phyloP scores from a whole-genome alignment of 2,113 vertebrate genomes.

The Pithys albifrons region DNA sequence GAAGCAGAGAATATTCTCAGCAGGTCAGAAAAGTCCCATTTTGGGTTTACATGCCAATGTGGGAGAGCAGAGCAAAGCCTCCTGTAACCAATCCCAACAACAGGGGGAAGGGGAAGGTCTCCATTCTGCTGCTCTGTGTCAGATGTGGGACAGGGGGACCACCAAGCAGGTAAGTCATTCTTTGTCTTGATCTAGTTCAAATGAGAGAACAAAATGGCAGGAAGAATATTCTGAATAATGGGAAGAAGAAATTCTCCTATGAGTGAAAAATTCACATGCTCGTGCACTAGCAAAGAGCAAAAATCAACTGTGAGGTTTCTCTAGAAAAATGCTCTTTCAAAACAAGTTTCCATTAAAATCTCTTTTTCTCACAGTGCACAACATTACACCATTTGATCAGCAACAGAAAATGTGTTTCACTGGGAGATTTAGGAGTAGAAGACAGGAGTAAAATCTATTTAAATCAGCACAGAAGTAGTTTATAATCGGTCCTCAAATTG shows the following conservation, averaged over 20 bases:
- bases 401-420: background rate
- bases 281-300: background rate
- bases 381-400: background rate
- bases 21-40: background rate
- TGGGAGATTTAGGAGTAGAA: background rate
- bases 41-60: background rate
- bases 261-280: background rate
- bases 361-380: background rate
- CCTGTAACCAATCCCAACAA: background rate
- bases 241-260: background rate
- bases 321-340: background rate
- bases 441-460: background rate
- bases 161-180: background rate
- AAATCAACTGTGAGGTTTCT: background rate
- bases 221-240: background rate
- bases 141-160: background rate
- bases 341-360: background rate
- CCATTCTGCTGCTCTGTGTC: background rate
- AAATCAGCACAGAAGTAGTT: background rate
- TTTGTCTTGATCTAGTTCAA: background rate
- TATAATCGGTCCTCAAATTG: background rate
- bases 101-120: background rate
- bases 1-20: background rate
- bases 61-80: background rate
- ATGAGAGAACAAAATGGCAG: background rate